A percentile compares a stretch with the other conserved stretches of the same genome.
These are phyloP conservation scores for Cheirogaleus major DNA, from an alignment of 2,797 vertebrate species.

Conservation along the genomic window DNA sequence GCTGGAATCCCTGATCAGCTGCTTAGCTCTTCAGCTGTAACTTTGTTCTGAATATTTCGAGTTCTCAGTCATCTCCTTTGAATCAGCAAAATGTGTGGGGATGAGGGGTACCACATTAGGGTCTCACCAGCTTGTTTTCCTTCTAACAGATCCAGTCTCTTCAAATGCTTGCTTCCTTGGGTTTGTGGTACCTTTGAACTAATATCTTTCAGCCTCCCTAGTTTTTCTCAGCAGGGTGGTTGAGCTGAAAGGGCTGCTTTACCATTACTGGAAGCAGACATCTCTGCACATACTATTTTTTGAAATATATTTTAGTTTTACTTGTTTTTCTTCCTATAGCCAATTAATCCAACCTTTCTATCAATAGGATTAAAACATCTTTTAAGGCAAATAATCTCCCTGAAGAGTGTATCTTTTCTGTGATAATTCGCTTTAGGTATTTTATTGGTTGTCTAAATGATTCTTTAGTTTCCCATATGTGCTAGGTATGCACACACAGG, in stretches of 20 bases:
- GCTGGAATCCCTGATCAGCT: not conserved
- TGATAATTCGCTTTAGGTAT: not conserved
- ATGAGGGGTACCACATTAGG: not conserved
- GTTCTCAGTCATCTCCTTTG: not conserved
- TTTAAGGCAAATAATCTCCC: not conserved
- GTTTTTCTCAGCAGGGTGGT: not conserved
- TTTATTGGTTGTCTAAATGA: not conserved
- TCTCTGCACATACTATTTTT: not conserved
- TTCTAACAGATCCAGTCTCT: not conserved
- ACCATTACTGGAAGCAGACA: not conserved
- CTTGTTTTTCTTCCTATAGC: not conserved
- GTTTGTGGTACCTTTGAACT: not conserved
- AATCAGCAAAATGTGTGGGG: not conserved
- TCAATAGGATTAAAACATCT: not conserved
- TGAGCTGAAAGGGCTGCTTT: not conserved
- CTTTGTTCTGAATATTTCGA: not conserved
- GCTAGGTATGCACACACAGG: not conserved
- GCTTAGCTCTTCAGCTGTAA: not conserved
- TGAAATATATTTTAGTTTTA: constrained; percentile 11
- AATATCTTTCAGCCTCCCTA: not conserved
- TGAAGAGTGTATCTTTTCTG: not conserved
- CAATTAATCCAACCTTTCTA: not conserved
- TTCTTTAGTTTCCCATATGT: not conserved
- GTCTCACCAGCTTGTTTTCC: not conserved
- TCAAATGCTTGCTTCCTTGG: constrained; percentile 13